A percentile compares a stretch with the other conserved stretches of the same genome.
Evolutionary conservation across 2,797 vertebrate species (phyloP).

Genomic region (Scarus forsteni): DNA sequence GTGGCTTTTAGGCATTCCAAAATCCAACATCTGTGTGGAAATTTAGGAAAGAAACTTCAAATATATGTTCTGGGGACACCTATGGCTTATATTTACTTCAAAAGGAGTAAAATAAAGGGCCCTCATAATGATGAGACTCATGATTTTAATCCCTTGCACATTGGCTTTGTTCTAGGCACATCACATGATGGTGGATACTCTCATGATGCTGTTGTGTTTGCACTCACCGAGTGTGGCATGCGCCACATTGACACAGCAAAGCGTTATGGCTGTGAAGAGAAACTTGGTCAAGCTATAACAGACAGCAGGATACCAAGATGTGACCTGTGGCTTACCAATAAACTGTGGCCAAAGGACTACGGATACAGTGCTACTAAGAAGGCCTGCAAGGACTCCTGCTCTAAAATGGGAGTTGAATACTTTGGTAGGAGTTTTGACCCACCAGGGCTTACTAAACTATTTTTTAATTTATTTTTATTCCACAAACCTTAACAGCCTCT

Average conservation of each 20-base stretch:
- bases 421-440: conserved; percentile 72
- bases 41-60: too few species aligned
- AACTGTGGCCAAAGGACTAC: conserved; percentile 85
- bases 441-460: neutral
- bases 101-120: too few species aligned
- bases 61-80: too few species aligned
- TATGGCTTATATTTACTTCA: too few species aligned
- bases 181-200: conserved; percentile 85
- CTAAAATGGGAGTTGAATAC: conserved; percentile 81
- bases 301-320: conserved; percentile 77
- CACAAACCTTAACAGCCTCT: neutral
- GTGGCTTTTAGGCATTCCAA: too few species aligned
- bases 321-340: conserved; percentile 87
- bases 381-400: conserved; percentile 82
- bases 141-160: neutral
- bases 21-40: too few species aligned
- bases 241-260: conserved; percentile 87
- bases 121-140: neutral
- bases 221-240: conserved; percentile 82
- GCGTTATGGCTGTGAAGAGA: conserved; percentile 82
- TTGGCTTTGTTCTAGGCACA: conserved; percentile 71
- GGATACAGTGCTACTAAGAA: conserved; percentile 79
- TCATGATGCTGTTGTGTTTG: conserved; percentile 81
- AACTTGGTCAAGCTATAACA: conserved; percentile 77
- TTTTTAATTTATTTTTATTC: neutral